Evolutionary conservation across 64 coral and sea anemone species (phyloP).

Genomic region (Hydrozoanthus tunicans): DNA sequence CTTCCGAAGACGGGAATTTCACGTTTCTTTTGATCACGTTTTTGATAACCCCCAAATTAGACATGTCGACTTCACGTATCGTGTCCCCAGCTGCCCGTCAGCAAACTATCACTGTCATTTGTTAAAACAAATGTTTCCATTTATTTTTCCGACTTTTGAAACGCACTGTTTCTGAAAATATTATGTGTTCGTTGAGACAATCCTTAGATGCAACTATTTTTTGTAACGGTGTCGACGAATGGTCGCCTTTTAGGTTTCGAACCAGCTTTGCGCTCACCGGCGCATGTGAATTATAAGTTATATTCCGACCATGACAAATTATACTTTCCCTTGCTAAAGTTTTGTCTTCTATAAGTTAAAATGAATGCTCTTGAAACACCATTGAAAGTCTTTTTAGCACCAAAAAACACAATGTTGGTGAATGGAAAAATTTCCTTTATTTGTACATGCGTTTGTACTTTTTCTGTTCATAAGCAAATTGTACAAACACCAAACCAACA

Average conservation of each 20-base stretch:
- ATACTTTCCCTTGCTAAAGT: background rate
- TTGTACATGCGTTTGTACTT: too few species aligned
- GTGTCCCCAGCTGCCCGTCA: background rate
- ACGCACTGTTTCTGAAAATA: background rate
- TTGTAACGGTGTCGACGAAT: background rate
- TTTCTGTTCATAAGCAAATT: too few species aligned
- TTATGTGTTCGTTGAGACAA: background rate
- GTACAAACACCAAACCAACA: background rate
- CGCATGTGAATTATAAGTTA: background rate
- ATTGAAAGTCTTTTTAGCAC: too few species aligned
- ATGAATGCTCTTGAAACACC: too few species aligned
- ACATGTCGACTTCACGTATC: background rate
- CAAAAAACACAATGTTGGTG: too few species aligned
- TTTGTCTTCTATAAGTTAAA: too few species aligned
- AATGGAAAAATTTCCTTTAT: too few species aligned
- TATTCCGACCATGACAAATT: background rate
- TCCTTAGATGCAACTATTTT: background rate
- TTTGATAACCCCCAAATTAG: conserved; percentile 44
- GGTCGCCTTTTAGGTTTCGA: background rate
- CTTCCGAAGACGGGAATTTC: background rate
- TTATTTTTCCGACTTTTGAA: too few species aligned
- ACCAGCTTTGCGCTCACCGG: background rate
- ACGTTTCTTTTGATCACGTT: conserved; percentile 16
- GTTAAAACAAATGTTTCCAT: too few species aligned
- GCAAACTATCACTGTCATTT: background rate